Percentiles rank a stretch among this genome's conserved stretches.
phyloP scores from a whole-genome alignment of 1,140 invertebrate genomes.

The Asobara japonica region DNA sequence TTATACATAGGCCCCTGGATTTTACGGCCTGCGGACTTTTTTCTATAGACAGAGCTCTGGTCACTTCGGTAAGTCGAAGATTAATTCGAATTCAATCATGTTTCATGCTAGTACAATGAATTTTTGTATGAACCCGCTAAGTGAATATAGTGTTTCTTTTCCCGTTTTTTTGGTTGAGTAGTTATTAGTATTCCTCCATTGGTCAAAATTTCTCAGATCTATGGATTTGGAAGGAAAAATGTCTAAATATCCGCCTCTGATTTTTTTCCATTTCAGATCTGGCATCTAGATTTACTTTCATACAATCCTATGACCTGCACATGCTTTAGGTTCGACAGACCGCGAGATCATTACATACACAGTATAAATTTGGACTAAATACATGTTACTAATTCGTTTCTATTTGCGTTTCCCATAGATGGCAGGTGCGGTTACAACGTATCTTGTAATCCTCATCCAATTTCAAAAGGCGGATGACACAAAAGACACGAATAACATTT shows the following conservation, averaged over 20 bases:
- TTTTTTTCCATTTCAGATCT: too few species aligned
- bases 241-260: too few species aligned
- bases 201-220: too few species aligned
- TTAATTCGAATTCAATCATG: not conserved
- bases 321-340: too few species aligned
- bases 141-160: too few species aligned
- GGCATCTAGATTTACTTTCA: too few species aligned
- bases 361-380: not conserved
- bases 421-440: constrained; percentile 74
- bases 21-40: constrained; percentile 76
- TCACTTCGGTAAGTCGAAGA: constrained; percentile 71
- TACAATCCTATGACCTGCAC: too few species aligned
- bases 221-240: too few species aligned
- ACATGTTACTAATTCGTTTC: not conserved
- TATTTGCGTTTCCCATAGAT: constrained; percentile 66
- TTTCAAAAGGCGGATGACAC: constrained; percentile 69
- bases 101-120: too few species aligned
- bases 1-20: constrained; percentile 70
- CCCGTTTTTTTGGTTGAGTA: too few species aligned
- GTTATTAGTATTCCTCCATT: too few species aligned
- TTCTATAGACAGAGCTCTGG: constrained; percentile 70
- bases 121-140: too few species aligned
- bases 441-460: constrained; percentile 77
- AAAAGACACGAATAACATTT: constrained; percentile 40
- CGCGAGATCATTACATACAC: not conserved